A percentile compares a stretch with the other conserved stretches of the same genome.
These are phyloP conservation scores for Crotalus viridis DNA, from an alignment of 2,113 vertebrate species.

Conservation along the genomic window DNA sequence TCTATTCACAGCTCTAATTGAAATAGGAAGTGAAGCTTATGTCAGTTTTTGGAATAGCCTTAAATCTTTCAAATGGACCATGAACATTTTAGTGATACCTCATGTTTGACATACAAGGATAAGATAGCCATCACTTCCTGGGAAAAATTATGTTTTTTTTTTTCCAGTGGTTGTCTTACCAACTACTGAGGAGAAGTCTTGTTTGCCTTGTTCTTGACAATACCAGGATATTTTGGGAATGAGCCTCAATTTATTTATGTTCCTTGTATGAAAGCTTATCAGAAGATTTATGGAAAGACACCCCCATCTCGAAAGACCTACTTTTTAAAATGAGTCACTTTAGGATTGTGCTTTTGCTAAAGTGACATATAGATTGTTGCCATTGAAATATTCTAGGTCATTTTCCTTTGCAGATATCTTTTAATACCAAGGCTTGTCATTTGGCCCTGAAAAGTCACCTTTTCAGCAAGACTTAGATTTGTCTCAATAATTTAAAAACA, in stretches of 20 bases:
- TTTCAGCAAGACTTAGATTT: background rate
- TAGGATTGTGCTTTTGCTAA: background rate
- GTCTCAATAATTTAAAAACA: background rate
- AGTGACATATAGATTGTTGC: background rate
- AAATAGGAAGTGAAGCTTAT: background rate
- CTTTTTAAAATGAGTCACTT: constrained; percentile 1
- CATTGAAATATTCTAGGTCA: background rate
- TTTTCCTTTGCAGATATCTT: constrained; percentile 15
- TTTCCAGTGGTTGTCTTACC: background rate
- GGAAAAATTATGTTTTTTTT: background rate
- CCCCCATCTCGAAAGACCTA: background rate
- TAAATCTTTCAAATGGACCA: background rate
- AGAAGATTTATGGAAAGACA: background rate
- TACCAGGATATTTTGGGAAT: background rate
- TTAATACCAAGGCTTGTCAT: constrained; percentile 1
- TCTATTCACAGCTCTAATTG: background rate
- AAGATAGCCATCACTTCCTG: background rate
- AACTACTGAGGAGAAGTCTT: background rate
- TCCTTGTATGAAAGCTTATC: background rate
- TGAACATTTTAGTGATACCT: background rate
- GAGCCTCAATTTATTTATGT: background rate
- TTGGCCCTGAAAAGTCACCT: constrained; percentile 10
- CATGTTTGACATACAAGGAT: background rate
- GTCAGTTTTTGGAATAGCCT: background rate
- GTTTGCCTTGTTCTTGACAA: background rate